Evolutionary conservation across 1,140 invertebrate species (phyloP).

Genomic region (Ceratina australensis): DNA sequence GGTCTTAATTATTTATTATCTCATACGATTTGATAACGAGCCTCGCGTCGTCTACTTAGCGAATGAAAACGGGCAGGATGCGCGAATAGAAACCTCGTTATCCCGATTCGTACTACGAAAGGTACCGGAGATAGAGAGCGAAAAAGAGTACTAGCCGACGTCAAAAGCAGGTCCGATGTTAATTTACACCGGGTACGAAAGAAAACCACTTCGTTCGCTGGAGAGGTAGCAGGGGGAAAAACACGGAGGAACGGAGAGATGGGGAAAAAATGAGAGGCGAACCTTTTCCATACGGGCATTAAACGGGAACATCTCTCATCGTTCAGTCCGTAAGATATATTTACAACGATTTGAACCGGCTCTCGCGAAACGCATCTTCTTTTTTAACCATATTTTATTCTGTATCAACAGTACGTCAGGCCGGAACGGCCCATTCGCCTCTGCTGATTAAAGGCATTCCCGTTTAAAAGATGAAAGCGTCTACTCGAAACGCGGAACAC

Average conservation of each 20-base stretch:
- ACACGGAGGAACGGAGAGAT: background rate
- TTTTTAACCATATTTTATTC: background rate
- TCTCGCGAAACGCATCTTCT: background rate
- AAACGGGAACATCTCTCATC: slow-evolving; percentile 34
- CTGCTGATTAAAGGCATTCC: background rate
- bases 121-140: background rate
- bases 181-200: slow-evolving; percentile 35
- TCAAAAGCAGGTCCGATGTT: slow-evolving; percentile 43
- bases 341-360: slow-evolving; percentile 27
- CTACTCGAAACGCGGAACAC: too few species aligned
- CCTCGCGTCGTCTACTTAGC: slow-evolving; percentile 23
- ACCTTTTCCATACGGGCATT: slow-evolving; percentile 24
- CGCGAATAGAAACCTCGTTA: slow-evolving; percentile 39
- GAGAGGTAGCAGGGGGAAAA: background rate
- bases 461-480: background rate
- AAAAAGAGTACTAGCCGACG: slow-evolving; percentile 4
- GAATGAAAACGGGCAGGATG: slow-evolving; percentile 39
- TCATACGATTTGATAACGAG: slow-evolving; percentile 35
- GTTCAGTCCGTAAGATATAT: slow-evolving; percentile 19
- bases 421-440: background rate
- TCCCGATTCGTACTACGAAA: slow-evolving; percentile 27
- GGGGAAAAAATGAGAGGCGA: background rate
- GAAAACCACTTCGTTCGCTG: slow-evolving; percentile 22
- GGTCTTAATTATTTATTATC: slow-evolving; percentile 40
- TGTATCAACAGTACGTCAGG: background rate